Base-by-base conservation (phyloP, 1,140 invertebrate species). In the Alviniconcha marisindica region DNA sequence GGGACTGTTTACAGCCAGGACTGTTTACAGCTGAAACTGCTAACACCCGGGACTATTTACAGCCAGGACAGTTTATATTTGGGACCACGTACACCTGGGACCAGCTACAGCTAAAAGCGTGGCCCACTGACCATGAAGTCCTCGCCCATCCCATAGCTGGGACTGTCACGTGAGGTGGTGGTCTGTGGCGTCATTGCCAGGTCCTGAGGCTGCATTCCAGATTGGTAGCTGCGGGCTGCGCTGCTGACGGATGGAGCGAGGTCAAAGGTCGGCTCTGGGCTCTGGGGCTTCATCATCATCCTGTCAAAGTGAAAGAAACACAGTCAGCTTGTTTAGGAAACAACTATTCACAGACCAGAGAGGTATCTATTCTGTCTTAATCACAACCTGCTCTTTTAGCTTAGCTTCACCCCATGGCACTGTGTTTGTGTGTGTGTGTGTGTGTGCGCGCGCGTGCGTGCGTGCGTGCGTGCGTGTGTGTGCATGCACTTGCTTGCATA, bases 251-350 rank as follows among this genome's bases (percentile, higher is more conserved):
- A 69, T 21, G 76, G 81, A 14, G 42, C 80, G 12, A 89, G 82
- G 71, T 89, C 86, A 33, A 89, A 69, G 14, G 86, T 84, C 28
- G 82, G 82, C 15, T 89, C 88, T 56, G 88, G 88, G 60, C 81
- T 89, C 24, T 81, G 31, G 15, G 88, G 88, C 51, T 89, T 89
- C 88, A 89, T 82, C 33, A 87, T 69, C 77, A 78, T 69, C 76
- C 51, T 77, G 66, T 7, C 24, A 54, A 15, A 51, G 38, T 18
- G 40, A 33, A 33, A 40, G 33, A 40, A n/a, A 36, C 10, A 77
- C 5, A 77, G 24, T n/a, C n/a, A n/a, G n/a, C n/a, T n/a, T n/a
- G n/a, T n/a, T n/a, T n/a, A n/a, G n/a, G n/a, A n/a, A n/a, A n/a
- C n/a, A n/a, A n/a, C n/a, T n/a, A n/a, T n/a, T n/a, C n/a, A n/a